A percentile compares a stretch with the other conserved stretches of the same genome.
Conservation (phyloP, 2,888 invertebrate genomes). For the Rhingia campestris region DNA sequence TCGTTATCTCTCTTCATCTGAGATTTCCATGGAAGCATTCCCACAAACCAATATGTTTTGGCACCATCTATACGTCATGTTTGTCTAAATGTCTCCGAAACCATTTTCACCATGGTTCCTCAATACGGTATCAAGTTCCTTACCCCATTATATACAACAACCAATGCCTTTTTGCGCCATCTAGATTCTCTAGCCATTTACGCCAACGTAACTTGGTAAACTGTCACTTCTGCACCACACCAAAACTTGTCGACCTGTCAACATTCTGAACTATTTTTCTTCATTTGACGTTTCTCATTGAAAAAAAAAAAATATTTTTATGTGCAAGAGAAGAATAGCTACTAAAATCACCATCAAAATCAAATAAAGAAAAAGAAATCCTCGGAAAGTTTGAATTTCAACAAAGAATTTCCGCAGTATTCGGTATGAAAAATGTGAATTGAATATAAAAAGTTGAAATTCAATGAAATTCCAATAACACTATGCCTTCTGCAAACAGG, state of each 20-base stretch:
- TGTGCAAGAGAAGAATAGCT: conserved; percentile 21
- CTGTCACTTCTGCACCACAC: conserved; percentile 7
- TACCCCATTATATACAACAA: background rate
- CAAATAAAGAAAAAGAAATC: conserved; percentile 21
- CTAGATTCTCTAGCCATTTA: background rate
- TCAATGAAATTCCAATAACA: conserved; percentile 17
- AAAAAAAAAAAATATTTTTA: conserved; percentile 40
- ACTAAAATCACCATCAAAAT: conserved; percentile 19
- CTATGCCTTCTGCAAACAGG: conserved; percentile 16
- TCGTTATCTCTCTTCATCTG: too few relatives aligned
- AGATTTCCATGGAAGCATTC: too few relatives aligned
- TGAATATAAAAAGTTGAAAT: conserved; percentile 3
- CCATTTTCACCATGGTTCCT: too few relatives aligned
- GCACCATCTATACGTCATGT: too few relatives aligned
- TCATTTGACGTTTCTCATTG: conserved; percentile 15
- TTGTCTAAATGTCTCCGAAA: too few relatives aligned
- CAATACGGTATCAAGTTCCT: too few relatives aligned
- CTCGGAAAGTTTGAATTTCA: conserved; percentile 1
- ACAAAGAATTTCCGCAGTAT: conserved; percentile 54
- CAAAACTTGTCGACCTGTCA: background rate
- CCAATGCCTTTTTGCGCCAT: background rate
- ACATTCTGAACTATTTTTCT: conserved; percentile 26
- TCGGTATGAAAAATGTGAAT: conserved; percentile 73
- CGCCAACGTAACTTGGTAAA: background rate
- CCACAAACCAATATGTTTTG: too few relatives aligned